These are phyloP conservation scores for Imbricaverruca yamaguchii DNA, from an alignment of 2,888 invertebrate species.

Conservation along the genomic window DNA sequence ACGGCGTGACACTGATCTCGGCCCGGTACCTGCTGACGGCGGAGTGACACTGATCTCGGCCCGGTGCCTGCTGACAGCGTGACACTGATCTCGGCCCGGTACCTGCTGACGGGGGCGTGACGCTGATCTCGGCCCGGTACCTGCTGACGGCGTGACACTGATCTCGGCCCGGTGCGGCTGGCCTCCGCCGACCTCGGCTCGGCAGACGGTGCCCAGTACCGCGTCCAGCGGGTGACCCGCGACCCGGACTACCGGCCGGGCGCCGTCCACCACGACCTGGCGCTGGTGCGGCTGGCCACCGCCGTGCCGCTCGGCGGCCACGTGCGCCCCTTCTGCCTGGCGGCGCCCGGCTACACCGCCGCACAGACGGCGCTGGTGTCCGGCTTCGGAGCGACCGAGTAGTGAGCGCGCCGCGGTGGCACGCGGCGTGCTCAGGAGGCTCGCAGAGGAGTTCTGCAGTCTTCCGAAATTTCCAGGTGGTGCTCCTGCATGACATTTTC, in stretches of 20 bases:
- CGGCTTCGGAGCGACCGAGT: neutral
- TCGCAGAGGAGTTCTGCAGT: too few species aligned
- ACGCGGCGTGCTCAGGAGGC: too few species aligned
- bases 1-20: neutral
- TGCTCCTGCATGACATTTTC: too few species aligned
- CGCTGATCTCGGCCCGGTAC: neutral
- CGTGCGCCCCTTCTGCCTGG: neutral
- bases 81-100: neutral
- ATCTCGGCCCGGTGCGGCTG: neutral
- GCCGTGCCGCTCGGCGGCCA: neutral
- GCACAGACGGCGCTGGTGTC: neutral
- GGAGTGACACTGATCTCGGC: neutral
- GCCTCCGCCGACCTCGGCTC: neutral
- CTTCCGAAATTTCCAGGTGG: too few species aligned
- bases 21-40: neutral
- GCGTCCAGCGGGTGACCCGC: neutral
- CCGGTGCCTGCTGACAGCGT: neutral
- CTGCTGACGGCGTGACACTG: constrained; percentile 4
- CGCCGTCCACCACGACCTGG: constrained; percentile 3
- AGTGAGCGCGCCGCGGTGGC: neutral
- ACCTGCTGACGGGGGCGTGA: neutral
- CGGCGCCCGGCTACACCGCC: neutral
- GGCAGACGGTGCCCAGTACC: neutral
- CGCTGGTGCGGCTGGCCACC: neutral
- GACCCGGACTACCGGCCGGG: neutral